Conservation (phyloP, 2,888 invertebrate genomes). For the Steromphala cineraria region DNA sequence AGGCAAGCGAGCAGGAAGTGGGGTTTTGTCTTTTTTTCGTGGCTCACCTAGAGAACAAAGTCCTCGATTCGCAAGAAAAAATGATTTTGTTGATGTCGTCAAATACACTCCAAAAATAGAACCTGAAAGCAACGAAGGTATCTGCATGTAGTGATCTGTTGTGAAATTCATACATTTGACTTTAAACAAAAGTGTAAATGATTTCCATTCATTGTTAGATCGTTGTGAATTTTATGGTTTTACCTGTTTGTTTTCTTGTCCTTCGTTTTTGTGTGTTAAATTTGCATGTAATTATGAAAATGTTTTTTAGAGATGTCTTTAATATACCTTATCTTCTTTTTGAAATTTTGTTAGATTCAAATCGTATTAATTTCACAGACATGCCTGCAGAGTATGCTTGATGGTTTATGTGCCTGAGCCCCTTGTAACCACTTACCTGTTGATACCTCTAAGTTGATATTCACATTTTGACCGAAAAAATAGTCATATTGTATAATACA, state of each 20-base stretch:
- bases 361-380: no score
- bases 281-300: neutral
- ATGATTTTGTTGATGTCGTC: slow-evolving; percentile 58
- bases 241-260: neutral
- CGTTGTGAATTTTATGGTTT: neutral
- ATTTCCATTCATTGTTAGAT: neutral
- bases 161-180: neutral
- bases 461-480: no score
- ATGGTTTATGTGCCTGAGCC: no score
- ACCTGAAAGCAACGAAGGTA: slow-evolving; percentile 42
- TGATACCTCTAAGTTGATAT: no score
- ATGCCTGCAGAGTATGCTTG: no score
- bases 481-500: no score
- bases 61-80: slow-evolving; percentile 45
- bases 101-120: slow-evolving; percentile 63
- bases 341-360: no score
- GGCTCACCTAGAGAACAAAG: slow-evolving; percentile 55
- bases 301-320: no score
- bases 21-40: slow-evolving; percentile 67
- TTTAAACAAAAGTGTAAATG: neutral
- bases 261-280: neutral
- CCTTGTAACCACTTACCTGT: no score
- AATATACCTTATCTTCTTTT: neutral
- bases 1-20: slow-evolving; percentile 46
- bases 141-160: neutral